Base-by-base conservation (phyloP, 2,797 vertebrate genomes). In the Spinus pinus region DNA sequence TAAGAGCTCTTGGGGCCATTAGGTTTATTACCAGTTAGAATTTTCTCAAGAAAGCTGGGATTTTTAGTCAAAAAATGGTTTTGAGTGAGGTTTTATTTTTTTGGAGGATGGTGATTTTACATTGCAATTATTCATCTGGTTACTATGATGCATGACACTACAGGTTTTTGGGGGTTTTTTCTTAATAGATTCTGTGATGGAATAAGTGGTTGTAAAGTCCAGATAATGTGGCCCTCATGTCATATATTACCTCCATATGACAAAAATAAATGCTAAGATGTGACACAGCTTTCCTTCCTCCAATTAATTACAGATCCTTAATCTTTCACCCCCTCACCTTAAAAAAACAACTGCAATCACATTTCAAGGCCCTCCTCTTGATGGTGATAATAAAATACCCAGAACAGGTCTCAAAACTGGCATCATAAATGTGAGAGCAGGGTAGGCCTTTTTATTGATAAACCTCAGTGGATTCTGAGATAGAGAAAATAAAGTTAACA, bases 111-210 rank as follows among this genome's bases (percentile, higher is more conserved):
- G 7, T 56, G 31, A 82, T 31, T 74, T 88, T 46, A 66, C 17
- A 35, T 24, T 77, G 60, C 31, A 61, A 8, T 37, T 6, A 81
- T 61, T 75, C 31, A 62, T 23, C 23, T 60, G 22, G 19, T 83
- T 79, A 57, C 50, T 67, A 23, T 6, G 5, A 49, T 3, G 7
- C 8, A 57, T 10, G 27, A 66, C 12, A 37, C 9, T 5, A 51
- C 7, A 56, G 20, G 4, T 17, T 51, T 15, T 8, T 60, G 4
- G 2, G 4, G 0, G 6, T 23, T 44, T 7, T 31, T 41, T 3
- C 27, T 25, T 20, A 61, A 27, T 12, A 53, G 15, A 53, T 71
- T 56, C 31, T 58, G 35, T 62, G 24, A 81, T 17, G 33, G 46
- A 54, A 2, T 31, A 85, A 71, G 6, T 37, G n/a, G 12, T 78